phyloP scores from a whole-genome alignment of 1,140 invertebrate species.

The Palaemon carinicauda region DNA sequence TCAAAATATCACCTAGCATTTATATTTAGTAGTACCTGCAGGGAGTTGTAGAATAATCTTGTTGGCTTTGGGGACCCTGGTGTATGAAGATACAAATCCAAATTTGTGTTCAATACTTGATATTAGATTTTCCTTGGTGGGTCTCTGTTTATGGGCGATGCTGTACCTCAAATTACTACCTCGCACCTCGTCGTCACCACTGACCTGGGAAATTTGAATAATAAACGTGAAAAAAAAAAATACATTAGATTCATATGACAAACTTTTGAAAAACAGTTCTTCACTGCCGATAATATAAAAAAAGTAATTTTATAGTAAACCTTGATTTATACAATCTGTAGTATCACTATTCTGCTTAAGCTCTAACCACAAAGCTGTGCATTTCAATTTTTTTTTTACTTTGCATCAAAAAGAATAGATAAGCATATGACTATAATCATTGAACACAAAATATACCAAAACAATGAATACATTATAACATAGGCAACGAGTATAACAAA shows the following conservation, averaged over 20 bases:
- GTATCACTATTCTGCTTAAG: too few species aligned
- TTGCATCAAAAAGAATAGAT: too few species aligned
- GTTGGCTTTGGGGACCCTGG: constrained; percentile 8
- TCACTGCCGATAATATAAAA: too few species aligned
- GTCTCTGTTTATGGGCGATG: not conserved
- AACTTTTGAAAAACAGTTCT: too few species aligned
- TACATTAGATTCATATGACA: too few species aligned
- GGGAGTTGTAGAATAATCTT: constrained; percentile 16
- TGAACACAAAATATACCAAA: too few species aligned
- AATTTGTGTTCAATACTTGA: not conserved
- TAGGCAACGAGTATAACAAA: not conserved
- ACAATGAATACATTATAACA: not conserved
- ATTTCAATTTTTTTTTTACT: too few species aligned
- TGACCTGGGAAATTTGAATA: not conserved
- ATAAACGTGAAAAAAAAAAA: not conserved
- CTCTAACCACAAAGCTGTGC: too few species aligned
- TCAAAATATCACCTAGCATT: not conserved
- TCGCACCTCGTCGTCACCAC: constrained; percentile 9
- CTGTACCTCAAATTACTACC: constrained; percentile 19
- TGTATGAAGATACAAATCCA: constrained; percentile 41
- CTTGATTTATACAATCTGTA: too few species aligned
- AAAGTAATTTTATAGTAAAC: too few species aligned
- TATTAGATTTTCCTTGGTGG: not conserved
- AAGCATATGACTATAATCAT: too few species aligned
- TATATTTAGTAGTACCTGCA: not conserved